A percentile compares a stretch with the other conserved stretches of the same genome.
Evolutionary conservation across 1,140 invertebrate genomes (phyloP).

Genomic region (Platyscapa corneri): DNA sequence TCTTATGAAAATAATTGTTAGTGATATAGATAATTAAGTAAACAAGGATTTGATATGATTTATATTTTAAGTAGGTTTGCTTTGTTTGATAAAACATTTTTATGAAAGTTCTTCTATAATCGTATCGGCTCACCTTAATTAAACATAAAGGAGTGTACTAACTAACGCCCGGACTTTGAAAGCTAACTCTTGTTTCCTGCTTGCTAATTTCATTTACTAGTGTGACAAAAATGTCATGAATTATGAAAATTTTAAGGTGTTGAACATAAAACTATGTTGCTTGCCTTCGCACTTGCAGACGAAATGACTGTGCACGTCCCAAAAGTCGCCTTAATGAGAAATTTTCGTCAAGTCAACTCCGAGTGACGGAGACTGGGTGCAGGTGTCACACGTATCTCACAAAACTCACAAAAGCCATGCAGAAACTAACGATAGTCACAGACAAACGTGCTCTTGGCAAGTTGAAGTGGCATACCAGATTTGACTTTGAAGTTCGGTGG

Average conservation of each 20-base stretch:
- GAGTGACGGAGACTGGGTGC: not conserved
- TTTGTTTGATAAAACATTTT: too few relatives aligned
- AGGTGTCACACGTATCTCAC: not conserved
- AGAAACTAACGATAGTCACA: not conserved
- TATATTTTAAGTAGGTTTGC: not conserved
- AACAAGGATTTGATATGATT: not conserved
- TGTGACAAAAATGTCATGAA: conserved; percentile 8
- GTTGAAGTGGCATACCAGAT: conserved; percentile 2
- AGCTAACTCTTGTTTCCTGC: conserved; percentile 5
- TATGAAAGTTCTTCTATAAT: too few relatives aligned
- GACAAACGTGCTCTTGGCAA: conserved; percentile 9
- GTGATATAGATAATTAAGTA: not conserved
- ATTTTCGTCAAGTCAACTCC: not conserved
- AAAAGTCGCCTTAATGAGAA: conserved; percentile 31
- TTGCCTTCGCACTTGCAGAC: not conserved
- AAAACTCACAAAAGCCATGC: conserved; percentile 1
- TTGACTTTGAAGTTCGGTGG: conserved; percentile 21
- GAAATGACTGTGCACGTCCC: not conserved
- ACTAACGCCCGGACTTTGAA: not conserved
- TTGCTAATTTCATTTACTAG: not conserved
- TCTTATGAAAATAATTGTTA: too few relatives aligned
- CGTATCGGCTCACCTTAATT: not conserved
- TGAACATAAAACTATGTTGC: not conserved
- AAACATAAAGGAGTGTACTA: not conserved
- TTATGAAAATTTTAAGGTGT: conserved; percentile 27